Percentiles rank a stretch among this genome's conserved stretches.
These are phyloP conservation scores for Eupeodes latifasciatus DNA, from an alignment of 2,888 invertebrate genomes.

Conservation along the genomic window DNA sequence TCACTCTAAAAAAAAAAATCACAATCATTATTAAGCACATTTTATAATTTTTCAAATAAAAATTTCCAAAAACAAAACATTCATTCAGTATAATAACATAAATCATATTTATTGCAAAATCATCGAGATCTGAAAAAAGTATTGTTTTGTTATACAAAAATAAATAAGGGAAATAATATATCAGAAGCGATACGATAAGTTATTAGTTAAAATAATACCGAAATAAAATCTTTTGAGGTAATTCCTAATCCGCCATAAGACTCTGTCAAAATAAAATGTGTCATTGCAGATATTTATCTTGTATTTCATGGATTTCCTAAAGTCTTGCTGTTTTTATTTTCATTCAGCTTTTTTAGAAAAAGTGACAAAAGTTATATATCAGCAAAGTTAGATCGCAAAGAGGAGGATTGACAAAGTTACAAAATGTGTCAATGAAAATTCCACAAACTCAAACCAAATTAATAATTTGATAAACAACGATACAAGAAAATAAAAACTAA, in stretches of 20 bases:
- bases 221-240: conserved; percentile 30
- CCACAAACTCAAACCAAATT: conserved; percentile 55
- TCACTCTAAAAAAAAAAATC: too few relatives aligned
- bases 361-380: not conserved
- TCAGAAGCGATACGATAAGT: conserved; percentile 33
- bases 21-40: not conserved
- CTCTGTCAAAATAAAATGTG: conserved; percentile 25
- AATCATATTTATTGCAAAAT: conserved; percentile 49
- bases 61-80: not conserved
- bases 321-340: conserved; percentile 1
- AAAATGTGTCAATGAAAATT: conserved; percentile 63
- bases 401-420: conserved; percentile 44
- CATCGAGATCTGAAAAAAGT: not conserved
- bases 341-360: not conserved
- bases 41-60: not conserved
- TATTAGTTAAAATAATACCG: conserved; percentile 58
- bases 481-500: conserved; percentile 49
- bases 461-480: conserved; percentile 30
- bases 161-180: conserved; percentile 28
- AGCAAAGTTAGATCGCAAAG: not conserved
- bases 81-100: not conserved
- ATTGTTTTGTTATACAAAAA: not conserved
- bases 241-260: conserved; percentile 16
- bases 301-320: conserved; percentile 56
- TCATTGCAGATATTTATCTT: conserved; percentile 72